phyloP scores from a whole-genome alignment of 2,888 invertebrate species.

The Phania funesta region DNA sequence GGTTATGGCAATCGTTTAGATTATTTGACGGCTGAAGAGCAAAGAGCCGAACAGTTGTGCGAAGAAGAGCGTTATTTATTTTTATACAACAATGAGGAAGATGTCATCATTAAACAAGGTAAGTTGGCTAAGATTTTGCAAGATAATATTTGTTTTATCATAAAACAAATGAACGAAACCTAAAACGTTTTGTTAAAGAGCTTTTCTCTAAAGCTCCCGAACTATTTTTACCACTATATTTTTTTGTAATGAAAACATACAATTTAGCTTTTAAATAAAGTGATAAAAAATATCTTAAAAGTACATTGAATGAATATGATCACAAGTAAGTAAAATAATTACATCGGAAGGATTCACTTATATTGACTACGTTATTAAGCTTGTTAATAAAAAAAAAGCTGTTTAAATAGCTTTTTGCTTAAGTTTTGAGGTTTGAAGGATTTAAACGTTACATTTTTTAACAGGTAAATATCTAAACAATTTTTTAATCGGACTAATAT shows the following conservation, averaged over 20 bases:
- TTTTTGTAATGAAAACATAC: conserved; percentile 57
- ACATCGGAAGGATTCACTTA: conserved; percentile 25
- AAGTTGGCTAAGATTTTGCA: conserved; percentile 70
- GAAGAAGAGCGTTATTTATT: conserved; percentile 96
- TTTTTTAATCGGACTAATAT: conserved; percentile 45
- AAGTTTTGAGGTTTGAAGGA: conserved; percentile 18
- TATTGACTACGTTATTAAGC: not conserved
- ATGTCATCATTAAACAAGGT: conserved; percentile 96
- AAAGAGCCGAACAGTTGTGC: conserved; percentile 92
- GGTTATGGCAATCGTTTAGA: conserved; percentile 83
- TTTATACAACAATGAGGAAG: conserved; percentile 92
- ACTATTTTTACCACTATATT: conserved; percentile 32
- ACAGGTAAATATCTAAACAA: conserved; percentile 60
- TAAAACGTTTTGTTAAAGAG: conserved; percentile 12
- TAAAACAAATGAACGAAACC: conserved; percentile 21
- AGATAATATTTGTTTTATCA: conserved; percentile 11
- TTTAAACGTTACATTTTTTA: not conserved
- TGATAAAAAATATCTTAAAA: conserved; percentile 38
- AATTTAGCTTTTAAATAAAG: conserved; percentile 55
- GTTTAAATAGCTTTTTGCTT: conserved; percentile 13
- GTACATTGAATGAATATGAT: conserved; percentile 13
- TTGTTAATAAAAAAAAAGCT: conserved; percentile 16
- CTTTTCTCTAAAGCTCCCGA: conserved; percentile 22
- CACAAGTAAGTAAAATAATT: conserved; percentile 59
- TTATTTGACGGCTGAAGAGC: conserved; percentile 86